Base-by-base conservation (phyloP, 2,113 vertebrate species). In the Gymnarchus niloticus region DNA sequence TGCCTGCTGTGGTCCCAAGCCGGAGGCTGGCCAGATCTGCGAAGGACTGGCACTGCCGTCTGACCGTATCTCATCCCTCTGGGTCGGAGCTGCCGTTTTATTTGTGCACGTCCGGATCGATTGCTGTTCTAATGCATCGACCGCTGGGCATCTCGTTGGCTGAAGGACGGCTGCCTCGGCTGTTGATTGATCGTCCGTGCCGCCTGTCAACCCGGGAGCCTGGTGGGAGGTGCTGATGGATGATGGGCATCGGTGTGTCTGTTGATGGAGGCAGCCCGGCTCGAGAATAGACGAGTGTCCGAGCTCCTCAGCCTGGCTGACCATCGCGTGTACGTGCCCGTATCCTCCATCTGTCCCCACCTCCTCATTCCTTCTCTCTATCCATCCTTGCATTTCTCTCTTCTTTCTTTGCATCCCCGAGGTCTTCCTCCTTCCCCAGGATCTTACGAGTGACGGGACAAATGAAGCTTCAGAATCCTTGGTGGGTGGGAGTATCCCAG, bases 131-230 rank as follows among this genome's bases (percentile, higher is more conserved):
- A 69, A 44, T 87, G 84, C 86, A 89, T 92, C 83, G 90, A 92
- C 89, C 81, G 83, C 46, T 25, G 25, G 25, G 21, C 65, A 44
- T 56, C 49, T 69, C 69, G 65, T 69, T 52, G 46, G 19, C 73
- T 81, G 46, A 87, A 48, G 73, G 83, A 85, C 61, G 83, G 85
- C 61, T 41, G 80, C 83, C 89, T 88, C 91, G 87, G 88, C 91
- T 86, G 87, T 87, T 92, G 92, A 93, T 87, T 88, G 91, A 94
- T 93, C 51, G 90, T 87, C 88, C 89, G 90, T 89, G 87, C 56
- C 81, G 84, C 23, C 25, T 46, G 93, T 93, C 82, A 90, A 92
- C 91, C 87, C 48, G 89, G 86, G 87, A 90, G 91, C 33, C n/a
- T 90, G 25, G 85, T 87, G 88, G 86, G 85, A 86, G 52, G 83